Evolutionary conservation across 2,888 invertebrate genomes (phyloP).

Genomic region (Beris chalybata): DNA sequence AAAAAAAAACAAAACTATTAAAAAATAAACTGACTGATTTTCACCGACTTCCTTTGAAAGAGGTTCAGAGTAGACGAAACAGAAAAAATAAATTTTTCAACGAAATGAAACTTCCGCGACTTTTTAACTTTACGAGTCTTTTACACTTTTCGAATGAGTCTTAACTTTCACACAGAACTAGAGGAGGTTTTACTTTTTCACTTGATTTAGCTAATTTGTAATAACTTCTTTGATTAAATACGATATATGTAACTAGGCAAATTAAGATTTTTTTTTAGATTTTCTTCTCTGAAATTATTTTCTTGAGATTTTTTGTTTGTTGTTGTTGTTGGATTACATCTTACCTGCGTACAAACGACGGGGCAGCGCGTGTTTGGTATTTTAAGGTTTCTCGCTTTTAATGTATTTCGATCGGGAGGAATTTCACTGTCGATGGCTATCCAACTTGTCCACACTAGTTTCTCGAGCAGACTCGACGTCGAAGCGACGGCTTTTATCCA

Average conservation of each 20-base stretch:
- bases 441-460: background rate
- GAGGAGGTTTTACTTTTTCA: constrained; percentile 6
- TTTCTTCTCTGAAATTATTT: constrained; percentile 24
- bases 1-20: constrained; percentile 25
- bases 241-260: background rate
- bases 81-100: background rate
- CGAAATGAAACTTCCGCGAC: constrained; percentile 8
- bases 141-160: constrained; percentile 30
- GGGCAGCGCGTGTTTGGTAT: constrained; percentile 34
- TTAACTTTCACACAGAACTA: constrained; percentile 12
- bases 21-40: constrained; percentile 23
- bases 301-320: constrained; percentile 25
- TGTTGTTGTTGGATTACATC: constrained; percentile 33
- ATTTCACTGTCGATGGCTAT: background rate
- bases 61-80: background rate
- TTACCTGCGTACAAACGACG: constrained; percentile 36
- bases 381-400: constrained; percentile 9
- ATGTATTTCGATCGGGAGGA: background rate
- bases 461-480: background rate
- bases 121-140: constrained; percentile 19
- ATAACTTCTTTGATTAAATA: constrained; percentile 25
- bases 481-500: background rate
- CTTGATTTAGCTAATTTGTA: constrained; percentile 20
- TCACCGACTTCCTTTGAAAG: constrained; percentile 18
- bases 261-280: constrained; percentile 14